These are phyloP conservation scores for Rhamphomyia laevipes DNA, from an alignment of 2,888 invertebrate species.

Conservation along the genomic window DNA sequence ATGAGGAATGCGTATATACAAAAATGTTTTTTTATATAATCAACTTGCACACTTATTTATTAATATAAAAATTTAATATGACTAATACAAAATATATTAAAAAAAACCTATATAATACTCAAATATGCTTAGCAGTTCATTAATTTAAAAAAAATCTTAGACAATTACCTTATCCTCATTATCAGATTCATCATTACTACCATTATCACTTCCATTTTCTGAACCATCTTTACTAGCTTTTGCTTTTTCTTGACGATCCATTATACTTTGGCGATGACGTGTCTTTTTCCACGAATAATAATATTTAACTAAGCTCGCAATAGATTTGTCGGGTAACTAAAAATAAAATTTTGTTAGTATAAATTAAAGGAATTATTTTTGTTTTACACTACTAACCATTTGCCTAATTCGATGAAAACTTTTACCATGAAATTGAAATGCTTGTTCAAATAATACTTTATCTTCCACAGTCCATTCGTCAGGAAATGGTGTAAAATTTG, in stretches of 20 bases:
- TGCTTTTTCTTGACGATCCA: conserved; percentile 68
- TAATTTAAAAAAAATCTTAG: neutral
- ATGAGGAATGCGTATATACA: neutral
- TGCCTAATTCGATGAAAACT: conserved; percentile 93
- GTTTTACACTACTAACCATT: conserved; percentile 61
- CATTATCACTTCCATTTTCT: conserved; percentile 72
- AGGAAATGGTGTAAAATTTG: conserved; percentile 94
- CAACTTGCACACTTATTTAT: neutral
- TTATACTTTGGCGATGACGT: conserved; percentile 78
- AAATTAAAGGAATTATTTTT: neutral
- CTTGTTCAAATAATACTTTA: conserved; percentile 95
- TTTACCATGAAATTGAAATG: conserved; percentile 96
- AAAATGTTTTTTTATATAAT: neutral
- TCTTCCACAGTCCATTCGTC: conserved; percentile 98
- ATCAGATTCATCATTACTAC: conserved; percentile 76
- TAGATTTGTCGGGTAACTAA: conserved; percentile 92
- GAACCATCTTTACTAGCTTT: conserved; percentile 49
- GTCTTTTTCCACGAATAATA: conserved; percentile 99
- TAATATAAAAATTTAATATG: neutral
- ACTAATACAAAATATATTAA: neutral
- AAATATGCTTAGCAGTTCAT: neutral
- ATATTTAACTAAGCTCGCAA: conserved; percentile 90
- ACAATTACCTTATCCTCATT: conserved; percentile 71
- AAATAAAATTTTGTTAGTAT: conserved; percentile 16
- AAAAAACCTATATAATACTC: neutral